These are phyloP conservation scores for Cynopterus sphinx DNA, from an alignment of 2,797 vertebrate species.

Conservation along the genomic window DNA sequence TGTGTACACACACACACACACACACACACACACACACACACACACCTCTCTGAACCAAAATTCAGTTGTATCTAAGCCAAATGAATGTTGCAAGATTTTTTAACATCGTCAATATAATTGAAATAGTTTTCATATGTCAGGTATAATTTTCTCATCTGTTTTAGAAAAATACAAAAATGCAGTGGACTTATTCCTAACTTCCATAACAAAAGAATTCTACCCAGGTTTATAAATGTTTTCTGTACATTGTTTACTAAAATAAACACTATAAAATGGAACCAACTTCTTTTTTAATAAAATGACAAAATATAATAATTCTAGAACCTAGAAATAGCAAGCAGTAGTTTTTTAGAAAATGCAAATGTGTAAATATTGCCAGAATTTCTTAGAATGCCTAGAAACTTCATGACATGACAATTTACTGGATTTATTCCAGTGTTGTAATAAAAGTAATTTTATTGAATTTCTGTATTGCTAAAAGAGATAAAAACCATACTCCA, in stretches of 20 bases:
- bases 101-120: background rate
- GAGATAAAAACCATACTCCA: background rate
- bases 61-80: background rate
- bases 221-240: background rate
- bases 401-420: background rate
- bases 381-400: background rate
- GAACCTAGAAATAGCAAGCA: background rate
- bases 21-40: too few species aligned
- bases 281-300: background rate
- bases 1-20: too few species aligned
- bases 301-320: background rate
- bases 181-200: conserved; percentile 4
- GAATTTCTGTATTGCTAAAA: background rate
- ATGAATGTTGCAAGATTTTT: background rate
- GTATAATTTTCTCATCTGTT: background rate
- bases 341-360: background rate
- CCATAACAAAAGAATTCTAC: background rate
- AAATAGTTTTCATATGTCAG: background rate
- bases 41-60: background rate
- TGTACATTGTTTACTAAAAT: background rate
- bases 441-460: background rate
- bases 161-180: conserved; percentile 9
- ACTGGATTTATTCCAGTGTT: background rate
- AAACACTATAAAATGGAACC: background rate
- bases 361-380: background rate